These are phyloP conservation scores for Phenacoccus solenopsis DNA, from an alignment of 1,140 invertebrate genomes.

Conservation along the genomic window DNA sequence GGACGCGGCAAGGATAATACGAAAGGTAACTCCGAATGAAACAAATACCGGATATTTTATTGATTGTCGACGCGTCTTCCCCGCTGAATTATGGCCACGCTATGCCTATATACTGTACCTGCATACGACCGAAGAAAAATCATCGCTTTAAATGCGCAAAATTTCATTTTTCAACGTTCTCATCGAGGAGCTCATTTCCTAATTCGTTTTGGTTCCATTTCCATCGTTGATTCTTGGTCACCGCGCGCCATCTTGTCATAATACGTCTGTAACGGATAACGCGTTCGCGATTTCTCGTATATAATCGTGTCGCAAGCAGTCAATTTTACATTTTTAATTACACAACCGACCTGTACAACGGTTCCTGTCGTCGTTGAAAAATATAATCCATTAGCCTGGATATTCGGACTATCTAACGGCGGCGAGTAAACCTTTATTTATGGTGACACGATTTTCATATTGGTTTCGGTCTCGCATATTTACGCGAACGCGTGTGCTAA, in stretches of 20 bases:
- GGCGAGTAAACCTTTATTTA: neutral
- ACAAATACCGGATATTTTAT: neutral
- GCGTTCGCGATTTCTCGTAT: too few relatives aligned
- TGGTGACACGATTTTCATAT: neutral
- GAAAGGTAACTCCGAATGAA: neutral
- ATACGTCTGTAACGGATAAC: too few relatives aligned
- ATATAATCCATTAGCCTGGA: neutral
- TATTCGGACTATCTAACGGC: neutral
- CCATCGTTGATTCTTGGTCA: too few relatives aligned
- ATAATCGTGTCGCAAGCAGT: neutral
- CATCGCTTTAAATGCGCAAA: too few relatives aligned
- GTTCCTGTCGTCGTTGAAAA: neutral
- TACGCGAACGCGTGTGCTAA: too few relatives aligned
- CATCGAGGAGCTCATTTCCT: too few relatives aligned
- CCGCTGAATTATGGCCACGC: too few relatives aligned
- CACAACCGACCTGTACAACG: neutral
- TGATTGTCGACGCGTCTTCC: neutral
- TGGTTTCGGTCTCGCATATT: neutral
- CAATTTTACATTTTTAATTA: neutral
- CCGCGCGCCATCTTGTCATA: too few relatives aligned
- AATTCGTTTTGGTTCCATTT: too few relatives aligned
- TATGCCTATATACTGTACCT: too few relatives aligned
- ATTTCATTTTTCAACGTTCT: too few relatives aligned
- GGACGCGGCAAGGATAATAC: neutral
- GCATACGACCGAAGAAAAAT: too few relatives aligned